These are phyloP conservation scores for Cydia amplana DNA, from an alignment of 1,140 invertebrate species.

Conservation along the genomic window DNA sequence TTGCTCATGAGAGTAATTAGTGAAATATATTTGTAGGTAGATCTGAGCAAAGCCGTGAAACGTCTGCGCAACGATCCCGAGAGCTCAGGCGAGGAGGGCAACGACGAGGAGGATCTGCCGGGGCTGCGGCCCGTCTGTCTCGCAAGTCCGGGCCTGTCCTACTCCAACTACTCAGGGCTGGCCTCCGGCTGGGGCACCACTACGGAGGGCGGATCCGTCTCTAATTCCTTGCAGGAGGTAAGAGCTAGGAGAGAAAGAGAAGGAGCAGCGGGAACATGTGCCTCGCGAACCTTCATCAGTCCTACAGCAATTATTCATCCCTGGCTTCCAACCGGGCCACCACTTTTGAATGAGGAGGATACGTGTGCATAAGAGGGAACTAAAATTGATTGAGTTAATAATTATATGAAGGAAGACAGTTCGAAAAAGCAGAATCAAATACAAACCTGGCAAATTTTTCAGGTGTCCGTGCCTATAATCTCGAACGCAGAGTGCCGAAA, in stretches of 20 bases:
- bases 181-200: conserved; percentile 87
- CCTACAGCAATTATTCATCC: too few relatives aligned
- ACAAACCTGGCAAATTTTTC: conserved; percentile 34
- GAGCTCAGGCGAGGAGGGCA: background rate
- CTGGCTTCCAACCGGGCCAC: too few relatives aligned
- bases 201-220: conserved; percentile 80
- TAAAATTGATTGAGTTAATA: too few relatives aligned
- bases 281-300: too few relatives aligned
- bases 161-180: conserved; percentile 77
- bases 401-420: too few relatives aligned
- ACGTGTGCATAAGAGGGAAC: too few relatives aligned
- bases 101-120: conserved; percentile 61
- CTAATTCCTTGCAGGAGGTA: conserved; percentile 81
- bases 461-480: conserved; percentile 86
- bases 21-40: conserved; percentile 48
- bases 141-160: conserved; percentile 81
- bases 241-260: background rate
- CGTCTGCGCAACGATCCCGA: conserved; percentile 40
- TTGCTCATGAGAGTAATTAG: too few relatives aligned
- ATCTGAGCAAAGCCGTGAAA: conserved; percentile 62
- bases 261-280: background rate
- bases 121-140: conserved; percentile 86
- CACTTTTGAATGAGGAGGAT: too few relatives aligned
- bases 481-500: conserved; percentile 85
- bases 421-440: too few relatives aligned